Conservation (phyloP, 2,797 vertebrate genomes). For the Galagoides demidoff region DNA sequence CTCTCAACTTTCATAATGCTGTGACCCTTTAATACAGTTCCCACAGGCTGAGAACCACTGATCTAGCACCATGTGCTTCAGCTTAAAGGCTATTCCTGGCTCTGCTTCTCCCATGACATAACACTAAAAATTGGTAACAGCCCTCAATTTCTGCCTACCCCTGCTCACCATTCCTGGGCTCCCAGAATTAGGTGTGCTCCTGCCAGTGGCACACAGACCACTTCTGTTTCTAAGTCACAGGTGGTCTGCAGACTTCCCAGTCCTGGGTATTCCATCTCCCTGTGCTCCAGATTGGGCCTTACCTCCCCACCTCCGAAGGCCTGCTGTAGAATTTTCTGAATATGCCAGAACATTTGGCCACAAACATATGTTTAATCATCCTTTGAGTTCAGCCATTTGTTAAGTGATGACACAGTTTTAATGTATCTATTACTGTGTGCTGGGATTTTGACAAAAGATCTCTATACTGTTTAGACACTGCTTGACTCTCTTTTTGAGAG, state of each 20-base stretch:
- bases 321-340: neutral
- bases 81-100: neutral
- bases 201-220: neutral
- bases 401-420: neutral
- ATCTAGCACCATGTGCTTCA: neutral
- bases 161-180: neutral
- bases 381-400: neutral
- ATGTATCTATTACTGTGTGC: neutral
- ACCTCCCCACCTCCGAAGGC: too few relatives aligned
- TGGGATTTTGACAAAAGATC: neutral
- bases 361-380: neutral
- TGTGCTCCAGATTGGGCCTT: neutral
- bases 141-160: neutral
- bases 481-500: neutral
- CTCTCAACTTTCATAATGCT: too few relatives aligned
- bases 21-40: too few relatives aligned
- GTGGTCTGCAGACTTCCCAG: neutral
- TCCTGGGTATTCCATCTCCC: neutral
- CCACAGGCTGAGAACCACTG: too few relatives aligned
- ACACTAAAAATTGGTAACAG: neutral
- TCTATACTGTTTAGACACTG: neutral
- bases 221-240: neutral
- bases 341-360: neutral
- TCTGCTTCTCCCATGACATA: neutral
- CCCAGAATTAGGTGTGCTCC: neutral